Evolutionary conservation across 1,140 invertebrate genomes (phyloP), one percentile per base, ranked within the genome.

Genomic region (Dendroctonus valens): DNA sequence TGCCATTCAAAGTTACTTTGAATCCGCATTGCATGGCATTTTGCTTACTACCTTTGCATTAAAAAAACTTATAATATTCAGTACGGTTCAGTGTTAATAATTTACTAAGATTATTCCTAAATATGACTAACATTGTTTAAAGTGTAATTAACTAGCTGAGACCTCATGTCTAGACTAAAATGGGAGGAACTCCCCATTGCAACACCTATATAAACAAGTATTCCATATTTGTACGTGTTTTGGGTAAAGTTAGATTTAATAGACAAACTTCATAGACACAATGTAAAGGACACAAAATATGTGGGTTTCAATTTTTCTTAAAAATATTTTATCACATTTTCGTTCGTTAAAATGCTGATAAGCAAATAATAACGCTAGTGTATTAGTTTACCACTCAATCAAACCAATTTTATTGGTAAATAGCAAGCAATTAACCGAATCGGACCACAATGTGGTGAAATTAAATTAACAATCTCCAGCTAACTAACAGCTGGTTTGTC

Each of bases 241-340:
- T 26, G 39, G 44, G 40, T 46, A 59, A 42, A 12, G 5, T 57
- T 12, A 57, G 8, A 7, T 59, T 46, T 46, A 14, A 38, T 39
- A 50, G 46, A 61, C 59, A 61, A 63, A 63, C 41, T 41, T 63
- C 51, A 63, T 63, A 48, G 46, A 59, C 57, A 42, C 12, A 58
- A 38, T 52, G 37, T 61, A 50, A 61, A 52, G 54, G 50, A 54
- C 50, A 44, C 42, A 53, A 63, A 53, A 63, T 51, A 51, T 59
- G 14, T 12, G 6, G 9, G 4, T 38, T 49, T n/a, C 7, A 61
- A 51, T 61, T 61, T 42, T 63, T 39, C 60, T 63, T 63, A 63
- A 53, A 63, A 63, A 37, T 44, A 54, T 54, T 63, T 63, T 63
- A 63, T 63, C 60, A 63, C 60, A 63, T 63, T 52, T 53, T 54